A percentile compares a stretch with the other conserved stretches of the same genome.
phyloP scores from a whole-genome alignment of 2,888 invertebrate species.

The Tachina fera region DNA sequence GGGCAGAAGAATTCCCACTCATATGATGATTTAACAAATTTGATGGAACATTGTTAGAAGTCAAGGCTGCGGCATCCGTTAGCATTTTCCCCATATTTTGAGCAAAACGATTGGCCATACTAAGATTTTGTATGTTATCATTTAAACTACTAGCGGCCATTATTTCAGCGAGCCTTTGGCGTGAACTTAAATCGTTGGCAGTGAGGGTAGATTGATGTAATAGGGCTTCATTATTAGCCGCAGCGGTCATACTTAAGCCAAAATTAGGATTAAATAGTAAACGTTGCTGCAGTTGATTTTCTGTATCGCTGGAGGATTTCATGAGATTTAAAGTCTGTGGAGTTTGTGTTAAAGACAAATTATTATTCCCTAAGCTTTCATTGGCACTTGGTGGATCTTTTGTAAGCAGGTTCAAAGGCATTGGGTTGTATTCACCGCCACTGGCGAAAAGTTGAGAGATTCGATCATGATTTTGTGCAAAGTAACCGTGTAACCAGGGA shows the following conservation, averaged over 20 bases:
- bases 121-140: slow-evolving; percentile 56
- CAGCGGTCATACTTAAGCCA: slow-evolving; percentile 68
- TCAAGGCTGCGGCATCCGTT: slow-evolving; percentile 58
- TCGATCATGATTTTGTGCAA: slow-evolving; percentile 82
- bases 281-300: slow-evolving; percentile 75
- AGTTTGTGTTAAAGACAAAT: slow-evolving; percentile 8
- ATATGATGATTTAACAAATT: slow-evolving; percentile 72
- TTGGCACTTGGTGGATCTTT: slow-evolving; percentile 51
- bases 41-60: slow-evolving; percentile 55
- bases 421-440: slow-evolving; percentile 36
- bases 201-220: slow-evolving; percentile 65
- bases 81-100: slow-evolving; percentile 70
- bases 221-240: slow-evolving; percentile 53
- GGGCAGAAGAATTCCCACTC: slow-evolving; percentile 13
- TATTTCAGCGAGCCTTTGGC: slow-evolving; percentile 63
- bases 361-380: slow-evolving; percentile 20
- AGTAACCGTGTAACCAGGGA: slow-evolving; percentile 83
- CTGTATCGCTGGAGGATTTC: slow-evolving; percentile 67
- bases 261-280: slow-evolving; percentile 76
- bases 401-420: slow-evolving; percentile 57
- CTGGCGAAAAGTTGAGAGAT: slow-evolving; percentile 80
- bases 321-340: slow-evolving; percentile 46
- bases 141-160: slow-evolving; percentile 73
- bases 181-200: slow-evolving; percentile 75
- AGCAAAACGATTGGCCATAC: slow-evolving; percentile 60